phyloP scores from a whole-genome alignment of 2,888 invertebrate genomes.

The Noctua comes region DNA sequence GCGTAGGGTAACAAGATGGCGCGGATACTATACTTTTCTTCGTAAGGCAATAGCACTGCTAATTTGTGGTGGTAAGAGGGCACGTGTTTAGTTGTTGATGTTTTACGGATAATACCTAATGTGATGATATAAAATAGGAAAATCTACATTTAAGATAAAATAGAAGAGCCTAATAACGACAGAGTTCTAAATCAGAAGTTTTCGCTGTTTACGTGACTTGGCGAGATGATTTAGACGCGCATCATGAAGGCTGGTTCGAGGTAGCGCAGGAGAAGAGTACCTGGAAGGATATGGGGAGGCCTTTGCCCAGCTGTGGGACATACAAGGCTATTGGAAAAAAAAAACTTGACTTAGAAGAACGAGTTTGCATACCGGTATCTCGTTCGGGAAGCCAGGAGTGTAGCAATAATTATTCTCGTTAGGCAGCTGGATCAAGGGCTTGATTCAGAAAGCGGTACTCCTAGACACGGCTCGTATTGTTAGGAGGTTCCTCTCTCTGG shows the following conservation, averaged over 20 bases:
- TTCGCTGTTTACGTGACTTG: neutral
- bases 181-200: neutral
- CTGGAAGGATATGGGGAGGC: too few relatives aligned
- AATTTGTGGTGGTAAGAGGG: neutral
- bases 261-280: too few relatives aligned
- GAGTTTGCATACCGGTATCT: neutral
- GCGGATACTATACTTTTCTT: slow-evolving; percentile 5
- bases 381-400: neutral
- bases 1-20: slow-evolving; percentile 29
- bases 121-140: neutral
- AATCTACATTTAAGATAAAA: neutral
- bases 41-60: slow-evolving; percentile 1
- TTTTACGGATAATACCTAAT: neutral
- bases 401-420: neutral
- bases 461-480: too few relatives aligned
- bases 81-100: neutral
- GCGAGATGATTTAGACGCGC: too few relatives aligned
- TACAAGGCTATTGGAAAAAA: too few relatives aligned
- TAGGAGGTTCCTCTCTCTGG: too few relatives aligned
- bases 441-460: too few relatives aligned
- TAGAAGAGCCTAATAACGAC: neutral
- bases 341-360: neutral
- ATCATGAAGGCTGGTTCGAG: too few relatives aligned
- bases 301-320: too few relatives aligned
- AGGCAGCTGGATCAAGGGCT: too few relatives aligned